Evolutionary conservation across 1,140 invertebrate species (phyloP), one percentile per base, ranked within the genome.

Genomic region (Diploscapter pachys): DNA sequence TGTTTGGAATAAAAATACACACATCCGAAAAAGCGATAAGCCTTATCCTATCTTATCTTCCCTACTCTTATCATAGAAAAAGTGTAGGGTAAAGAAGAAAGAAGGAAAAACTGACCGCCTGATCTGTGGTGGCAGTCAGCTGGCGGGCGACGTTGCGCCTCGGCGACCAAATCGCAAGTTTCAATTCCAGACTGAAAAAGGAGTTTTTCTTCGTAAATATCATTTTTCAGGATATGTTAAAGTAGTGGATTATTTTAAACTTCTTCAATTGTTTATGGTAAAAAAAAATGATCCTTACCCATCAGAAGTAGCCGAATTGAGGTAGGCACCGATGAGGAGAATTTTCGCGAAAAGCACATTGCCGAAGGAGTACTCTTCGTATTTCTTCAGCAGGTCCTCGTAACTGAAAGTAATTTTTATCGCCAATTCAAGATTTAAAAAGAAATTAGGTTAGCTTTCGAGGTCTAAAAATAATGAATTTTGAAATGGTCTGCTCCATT

Each of bases 351-450:
- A 80, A 56, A 68, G 66, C 3, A 48, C 54, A 57, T 80, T 61
- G 50, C 79, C 79, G 50, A 72, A 61, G 4, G 79, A 76, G 64
- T 76, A 80, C 55, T 81, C 63, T 54, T 80, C 79, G 62, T 73
- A 80, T 55, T 64, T 52, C 63, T 61, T 56, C 50, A 80, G 71
- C 8, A 80, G 61, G 50, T 80, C 70, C 62, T 70, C 75, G 59
- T 55, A 80, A 63, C 78, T 78, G 50, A 5, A 78, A 31, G 54
- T 9, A 54, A 53, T 31, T 31, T 31, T 31, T 31, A 31, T 31
- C 31, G 31, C 31, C 31, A 31, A 31, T 31, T 31, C 31, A 31
- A 31, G 31, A 31, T 31, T 31, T 31, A 0, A 31, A 31, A 31
- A 31, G 31, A 31, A 31, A 31, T 31, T 31, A 31, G 1, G 31